Percentiles rank a stretch among this genome's conserved stretches.
These are phyloP conservation scores for Acronicta alni DNA, from an alignment of 2,888 invertebrate genomes.

Conservation along the genomic window DNA sequence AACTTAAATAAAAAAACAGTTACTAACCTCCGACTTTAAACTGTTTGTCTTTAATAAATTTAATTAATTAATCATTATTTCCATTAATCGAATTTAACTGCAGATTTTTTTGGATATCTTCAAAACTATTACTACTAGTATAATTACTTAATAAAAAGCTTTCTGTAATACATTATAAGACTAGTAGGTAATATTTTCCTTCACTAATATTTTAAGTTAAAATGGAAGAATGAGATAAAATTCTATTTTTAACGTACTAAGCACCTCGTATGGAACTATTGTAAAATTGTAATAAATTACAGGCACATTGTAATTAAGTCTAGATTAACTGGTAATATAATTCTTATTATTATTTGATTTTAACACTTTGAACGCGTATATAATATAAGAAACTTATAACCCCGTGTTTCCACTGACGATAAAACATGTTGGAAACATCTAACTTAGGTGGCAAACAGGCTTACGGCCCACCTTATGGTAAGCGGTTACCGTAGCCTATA, in stretches of 20 bases:
- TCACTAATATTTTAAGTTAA: slow-evolving; percentile 59
- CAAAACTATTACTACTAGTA: slow-evolving; percentile 48
- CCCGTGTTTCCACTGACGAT: too few relatives aligned
- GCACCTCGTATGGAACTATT: slow-evolving; percentile 78
- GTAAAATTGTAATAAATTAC: slow-evolving; percentile 66
- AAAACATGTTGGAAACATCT: too few relatives aligned
- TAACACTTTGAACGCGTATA: slow-evolving; percentile 53
- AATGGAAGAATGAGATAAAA: slow-evolving; percentile 70
- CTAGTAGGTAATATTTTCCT: slow-evolving; percentile 74
- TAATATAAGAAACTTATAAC: neutral
- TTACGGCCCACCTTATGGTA: too few relatives aligned
- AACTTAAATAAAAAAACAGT: slow-evolving; percentile 2
- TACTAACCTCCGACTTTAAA: slow-evolving; percentile 10
- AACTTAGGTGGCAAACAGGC: too few relatives aligned
- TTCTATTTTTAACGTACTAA: slow-evolving; percentile 63
- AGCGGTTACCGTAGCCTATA: too few relatives aligned
- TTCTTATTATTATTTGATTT: slow-evolving; percentile 51
- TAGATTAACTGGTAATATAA: slow-evolving; percentile 62
- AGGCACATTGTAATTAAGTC: slow-evolving; percentile 74
- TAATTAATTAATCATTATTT: neutral
- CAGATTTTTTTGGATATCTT: slow-evolving; percentile 9
- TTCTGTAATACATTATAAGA: slow-evolving; percentile 68
- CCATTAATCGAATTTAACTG: slow-evolving; percentile 2
- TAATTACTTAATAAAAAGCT: slow-evolving; percentile 45
- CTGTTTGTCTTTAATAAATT: too few relatives aligned